These are phyloP conservation scores for Thymelicus acteon DNA, from an alignment of 2,888 invertebrate genomes.

Conservation along the genomic window DNA sequence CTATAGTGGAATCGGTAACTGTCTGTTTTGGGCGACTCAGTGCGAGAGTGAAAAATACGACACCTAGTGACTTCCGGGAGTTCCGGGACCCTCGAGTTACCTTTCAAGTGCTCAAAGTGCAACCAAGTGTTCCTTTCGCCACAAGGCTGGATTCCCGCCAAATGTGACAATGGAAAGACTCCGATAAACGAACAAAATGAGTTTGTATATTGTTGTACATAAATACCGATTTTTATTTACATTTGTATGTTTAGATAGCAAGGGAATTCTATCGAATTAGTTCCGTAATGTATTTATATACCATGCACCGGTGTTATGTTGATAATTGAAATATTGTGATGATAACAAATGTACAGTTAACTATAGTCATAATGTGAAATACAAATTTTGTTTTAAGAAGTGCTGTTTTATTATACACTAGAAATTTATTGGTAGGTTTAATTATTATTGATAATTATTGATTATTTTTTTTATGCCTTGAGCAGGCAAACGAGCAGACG, in stretches of 20 bases:
- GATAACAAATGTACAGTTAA: constrained; percentile 67
- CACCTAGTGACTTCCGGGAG: constrained; percentile 56
- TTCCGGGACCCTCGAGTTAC: constrained; percentile 50
- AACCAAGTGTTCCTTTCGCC: constrained; percentile 57
- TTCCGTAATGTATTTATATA: constrained; percentile 71
- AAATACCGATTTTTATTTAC: constrained; percentile 55
- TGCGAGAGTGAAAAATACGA: constrained; percentile 89
- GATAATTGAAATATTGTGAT: constrained; percentile 59
- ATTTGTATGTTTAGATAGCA: constrained; percentile 40
- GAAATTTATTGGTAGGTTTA: too few relatives aligned
- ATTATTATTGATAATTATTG: too few relatives aligned
- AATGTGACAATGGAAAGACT: constrained; percentile 25
- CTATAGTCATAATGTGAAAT: constrained; percentile 58
- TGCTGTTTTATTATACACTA: constrained; percentile 23
- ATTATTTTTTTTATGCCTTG: too few relatives aligned
- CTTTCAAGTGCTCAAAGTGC: constrained; percentile 68
- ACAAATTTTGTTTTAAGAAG: constrained; percentile 51
- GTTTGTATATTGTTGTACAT: constrained; percentile 73
- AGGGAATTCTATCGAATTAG: constrained; percentile 34
- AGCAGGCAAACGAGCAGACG: too few relatives aligned
- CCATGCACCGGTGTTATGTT: constrained; percentile 65
- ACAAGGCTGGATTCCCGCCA: constrained; percentile 50
- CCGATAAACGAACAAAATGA: constrained; percentile 34
- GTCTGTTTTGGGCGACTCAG: constrained; percentile 94
- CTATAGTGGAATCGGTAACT: constrained; percentile 98